These are phyloP conservation scores for Zaprionus ghesquierei DNA, from an alignment of 1,140 invertebrate species.

Conservation along the genomic window DNA sequence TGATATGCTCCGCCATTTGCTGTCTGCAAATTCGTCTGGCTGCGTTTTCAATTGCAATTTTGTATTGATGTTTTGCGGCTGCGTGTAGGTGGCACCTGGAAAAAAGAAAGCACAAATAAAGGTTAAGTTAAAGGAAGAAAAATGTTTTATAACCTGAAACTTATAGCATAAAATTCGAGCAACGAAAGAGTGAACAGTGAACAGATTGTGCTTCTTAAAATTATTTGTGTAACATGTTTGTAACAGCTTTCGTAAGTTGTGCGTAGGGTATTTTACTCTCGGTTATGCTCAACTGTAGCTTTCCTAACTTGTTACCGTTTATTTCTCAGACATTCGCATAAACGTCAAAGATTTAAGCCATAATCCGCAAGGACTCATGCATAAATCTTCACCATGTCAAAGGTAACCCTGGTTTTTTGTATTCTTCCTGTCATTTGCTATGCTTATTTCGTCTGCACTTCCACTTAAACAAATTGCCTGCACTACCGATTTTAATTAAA, in stretches of 20 bases:
- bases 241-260: no score
- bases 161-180: no score
- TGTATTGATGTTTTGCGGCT: constrained; percentile 78
- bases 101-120: constrained; percentile 31
- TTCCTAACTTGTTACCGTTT: no score
- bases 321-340: no score
- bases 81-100: constrained; percentile 71
- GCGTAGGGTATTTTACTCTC: no score
- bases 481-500: constrained; percentile 53
- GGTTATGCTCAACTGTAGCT: no score
- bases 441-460: background rate
- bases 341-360: background rate
- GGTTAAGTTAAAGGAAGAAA: background rate
- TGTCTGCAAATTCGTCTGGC: constrained; percentile 55
- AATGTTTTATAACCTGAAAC: no score
- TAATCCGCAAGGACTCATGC: background rate
- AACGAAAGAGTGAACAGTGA: no score
- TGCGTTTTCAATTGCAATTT: constrained; percentile 45
- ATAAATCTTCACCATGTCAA: no score
- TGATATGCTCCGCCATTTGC: constrained; percentile 71
- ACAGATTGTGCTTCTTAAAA: no score
- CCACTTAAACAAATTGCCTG: background rate
- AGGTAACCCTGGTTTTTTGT: background rate
- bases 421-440: background rate
- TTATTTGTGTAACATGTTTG: no score